Evolutionary conservation across 2,797 vertebrate species (phyloP), one percentile per base, ranked within the genome.

Genomic region (Myotis vivesi): DNA sequence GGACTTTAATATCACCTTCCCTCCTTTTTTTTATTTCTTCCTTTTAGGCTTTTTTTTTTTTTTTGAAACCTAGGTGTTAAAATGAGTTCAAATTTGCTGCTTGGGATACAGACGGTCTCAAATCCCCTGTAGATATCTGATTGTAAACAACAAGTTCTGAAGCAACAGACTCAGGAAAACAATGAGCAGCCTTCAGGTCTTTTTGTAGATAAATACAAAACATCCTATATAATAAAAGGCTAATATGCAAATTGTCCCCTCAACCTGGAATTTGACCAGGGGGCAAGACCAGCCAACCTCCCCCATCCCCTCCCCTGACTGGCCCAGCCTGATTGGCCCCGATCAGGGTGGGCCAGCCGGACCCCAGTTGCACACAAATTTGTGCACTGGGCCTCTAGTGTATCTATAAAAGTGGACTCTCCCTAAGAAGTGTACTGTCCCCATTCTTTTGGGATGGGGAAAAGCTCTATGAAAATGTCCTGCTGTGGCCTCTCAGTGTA

Each of bases 131-230:
- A 69, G 19, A 79, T 89, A 44, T 41, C 86, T 3, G 30, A n/a
- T 81, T 77, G 53, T 59, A 83, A 88, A 30, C 59, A 66, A 46
- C 59, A 66, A 46, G 19, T 33, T 92, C 69, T n/a, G 10, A 66
- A 87, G 72, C 80, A 79, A 95, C 55, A 96, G 76, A 33, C 62
- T 46, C 82, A 64, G 46, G 66, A 94, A 93, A 86, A 88, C 64
- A 72, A 90, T 44, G 1, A 81, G 80, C 17, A 16, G 51, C 8
- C 73, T 28, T 44, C 8, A 94, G 59, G 11, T 25, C 19, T 86
- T 91, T 89, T 51, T 85, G 86, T 51, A 87, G 75, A 62, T 86
- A 81, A 73, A 38, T 49, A 82, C 4, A 53, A 36, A 2, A 16
- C 77, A 92, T 30, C 25, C 12, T 62, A 62, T 59, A 62, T 62